These are phyloP conservation scores for Gymnothorax reevesii DNA, from an alignment of 2,797 vertebrate species.

Conservation along the genomic window DNA sequence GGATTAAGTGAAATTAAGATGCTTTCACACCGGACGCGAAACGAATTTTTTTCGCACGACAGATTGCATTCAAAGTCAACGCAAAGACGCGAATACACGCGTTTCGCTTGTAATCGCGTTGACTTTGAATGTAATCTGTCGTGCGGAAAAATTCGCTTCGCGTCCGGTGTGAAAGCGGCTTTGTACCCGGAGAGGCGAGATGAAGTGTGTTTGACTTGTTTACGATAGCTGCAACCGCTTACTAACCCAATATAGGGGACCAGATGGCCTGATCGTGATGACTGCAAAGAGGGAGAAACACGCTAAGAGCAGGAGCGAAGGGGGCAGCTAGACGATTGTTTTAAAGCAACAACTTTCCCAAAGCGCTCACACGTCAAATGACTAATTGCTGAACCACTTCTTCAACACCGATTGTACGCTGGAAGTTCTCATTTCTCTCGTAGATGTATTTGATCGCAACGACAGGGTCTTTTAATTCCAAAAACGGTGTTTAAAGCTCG, in stretches of 20 bases:
- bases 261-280: conserved; percentile 37
- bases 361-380: conserved; percentile 49
- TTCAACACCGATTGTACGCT: conserved; percentile 33
- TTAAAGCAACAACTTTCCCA: conserved; percentile 71
- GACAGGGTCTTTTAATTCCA: conserved; percentile 43
- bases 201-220: conserved; percentile 13
- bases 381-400: conserved; percentile 37
- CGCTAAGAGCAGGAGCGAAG: conserved; percentile 23
- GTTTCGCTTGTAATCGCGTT: too few relatives aligned
- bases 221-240: conserved; percentile 26
- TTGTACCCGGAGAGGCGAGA: background rate
- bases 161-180: too few relatives aligned
- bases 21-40: too few relatives aligned
- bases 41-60: too few relatives aligned
- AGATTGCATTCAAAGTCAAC: too few relatives aligned
- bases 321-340: conserved; percentile 68
- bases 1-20: too few relatives aligned
- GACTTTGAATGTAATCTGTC: too few relatives aligned
- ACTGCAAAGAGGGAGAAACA: conserved; percentile 32
- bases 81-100: too few relatives aligned
- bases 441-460: conserved; percentile 32
- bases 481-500: conserved; percentile 62
- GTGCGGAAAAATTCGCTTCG: too few relatives aligned
- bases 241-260: conserved; percentile 26
- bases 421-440: conserved; percentile 37